Percentiles rank a stretch among this genome's conserved stretches.
phyloP scores from a whole-genome alignment of 2,888 invertebrate species.

The Pollenia griseotomentosa region DNA sequence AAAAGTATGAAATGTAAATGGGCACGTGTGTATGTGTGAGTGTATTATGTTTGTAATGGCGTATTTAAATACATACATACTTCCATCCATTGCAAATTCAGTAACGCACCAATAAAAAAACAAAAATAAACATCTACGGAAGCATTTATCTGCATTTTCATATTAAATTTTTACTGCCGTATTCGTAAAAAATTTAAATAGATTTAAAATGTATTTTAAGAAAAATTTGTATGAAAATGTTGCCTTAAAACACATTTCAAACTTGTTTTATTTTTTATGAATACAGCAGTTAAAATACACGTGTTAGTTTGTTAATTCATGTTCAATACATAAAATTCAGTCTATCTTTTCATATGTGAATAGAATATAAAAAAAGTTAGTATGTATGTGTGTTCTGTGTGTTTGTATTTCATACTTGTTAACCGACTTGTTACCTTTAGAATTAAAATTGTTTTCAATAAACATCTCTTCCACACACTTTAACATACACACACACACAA shows the following conservation, averaged over 20 bases:
- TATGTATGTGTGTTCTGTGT: constrained; percentile 9
- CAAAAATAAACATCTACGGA: constrained; percentile 47
- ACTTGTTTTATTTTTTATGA: no score
- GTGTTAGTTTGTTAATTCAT: constrained; percentile 37
- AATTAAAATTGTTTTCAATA: constrained; percentile 71
- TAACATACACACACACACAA: not conserved
- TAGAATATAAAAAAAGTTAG: not conserved
- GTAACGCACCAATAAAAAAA: constrained; percentile 50
- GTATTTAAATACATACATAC: constrained; percentile 22
- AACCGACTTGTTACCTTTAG: constrained; percentile 63
- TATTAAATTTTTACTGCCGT: not conserved
- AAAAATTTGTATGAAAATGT: no score
- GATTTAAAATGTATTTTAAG: no score
- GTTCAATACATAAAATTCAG: not conserved
- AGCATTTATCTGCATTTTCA: constrained; percentile 52
- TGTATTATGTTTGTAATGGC: not conserved
- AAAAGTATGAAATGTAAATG: constrained; percentile 19
- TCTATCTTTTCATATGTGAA: not conserved
- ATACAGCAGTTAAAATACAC: no score
- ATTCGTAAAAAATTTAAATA: no score
- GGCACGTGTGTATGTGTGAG: not conserved
- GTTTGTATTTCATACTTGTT: constrained; percentile 66
- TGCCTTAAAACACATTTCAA: no score
- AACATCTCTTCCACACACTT: constrained; percentile 32
- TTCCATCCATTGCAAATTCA: constrained; percentile 37